Base-by-base conservation (phyloP, 2,797 vertebrate species). In the Chaetodon trifasciatus region DNA sequence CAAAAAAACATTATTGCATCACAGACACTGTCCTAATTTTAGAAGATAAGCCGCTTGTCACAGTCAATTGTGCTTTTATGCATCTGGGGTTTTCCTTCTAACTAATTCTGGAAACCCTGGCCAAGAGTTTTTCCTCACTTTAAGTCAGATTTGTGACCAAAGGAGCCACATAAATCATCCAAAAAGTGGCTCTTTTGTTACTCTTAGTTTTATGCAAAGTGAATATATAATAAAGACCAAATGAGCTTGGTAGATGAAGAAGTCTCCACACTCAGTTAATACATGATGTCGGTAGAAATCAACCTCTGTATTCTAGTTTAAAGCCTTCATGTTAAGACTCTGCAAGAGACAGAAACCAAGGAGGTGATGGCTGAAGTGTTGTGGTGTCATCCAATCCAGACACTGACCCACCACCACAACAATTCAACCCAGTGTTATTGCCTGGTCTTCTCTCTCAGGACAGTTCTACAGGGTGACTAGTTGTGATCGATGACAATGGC, bases 401-500 rank as follows among this genome's bases (percentile, higher is more conserved):
- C 80, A 77, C 55, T 28, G 75, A 79, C 79, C 85, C 13, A 21
- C 80, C 24, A 11, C 62, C 12, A 49, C 83, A 65, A 79, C 89
- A 85, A 76, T 87, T 91, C 86, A 87, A 73, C 49, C 83, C 28
- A 0, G 53, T 64, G 66, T 82, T 84, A 86, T 86, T 89, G 89
- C 76, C 79, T 50, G 56, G n/a, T 49, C 79, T 77, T 61, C 78
- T 80, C 82, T 84, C 87, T 79, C 60, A 15, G 79, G 90, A 87
- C 86, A 63, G 60, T 57, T 82, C 80, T 81, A 78, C 81, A 32
- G 79, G 90, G 88, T 65, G 88, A 90, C 85, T 61, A 52, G 58
- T 64, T 68, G 77, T 92, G 93, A 94, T 93, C 67, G 81, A 94
- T 92, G 90, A 87, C 57, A 6, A 63, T 87, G 89, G 86, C 50